Base-by-base conservation (phyloP, 2,888 invertebrate species). In the Nysson spinosus region DNA sequence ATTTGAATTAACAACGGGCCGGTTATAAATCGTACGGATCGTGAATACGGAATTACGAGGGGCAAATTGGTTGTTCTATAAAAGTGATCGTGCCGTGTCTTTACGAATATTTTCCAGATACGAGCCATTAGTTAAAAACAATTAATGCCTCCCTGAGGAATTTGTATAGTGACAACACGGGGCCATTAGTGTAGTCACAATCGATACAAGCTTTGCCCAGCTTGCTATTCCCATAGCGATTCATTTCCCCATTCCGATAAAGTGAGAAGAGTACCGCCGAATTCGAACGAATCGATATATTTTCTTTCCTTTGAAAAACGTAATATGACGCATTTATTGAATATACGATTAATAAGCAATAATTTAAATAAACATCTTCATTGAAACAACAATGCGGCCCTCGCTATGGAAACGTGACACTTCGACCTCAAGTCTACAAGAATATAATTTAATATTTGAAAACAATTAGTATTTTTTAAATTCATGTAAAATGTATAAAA, bases 61-160 rank as follows among this genome's bases (percentile, higher is more conserved):
- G 49, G 44, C 26, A 26, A 17, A 37, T 16, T 4, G 43, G 14
- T 20, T 35, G 32, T 46, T 60, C 17, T 30, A 30, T 40, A 22
- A 2, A 24, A 3, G 4, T 17, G n/a, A 4, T 1, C 7, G n/a
- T 4, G n/a, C 20, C n/a, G 17, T 20, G 26, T 32, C 44, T 24
- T 12, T 4, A 6, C 14, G 22, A 20, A 12, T n/a, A 24, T 7
- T 49, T 6, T 19, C 1, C 30, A 17, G 19, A 4, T 14, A 1
- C 34, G 24, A 19, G 44, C 60, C 43, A 50, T 61, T 57, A 44
- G 54, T 69, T 64, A 57, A 69, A 70, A 70, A 69, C 40, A 58
- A 54, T 64, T 56, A 65, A 70, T 57, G 42, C 24, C 44, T 46
- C 69, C 49, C 47, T 1, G 12, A 68, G 26, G 60, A 49, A 64